Percentiles rank a stretch among this genome's conserved stretches.
Evolutionary conservation across 2,888 invertebrate genomes (phyloP).

Genomic region (Idaea aversata): DNA sequence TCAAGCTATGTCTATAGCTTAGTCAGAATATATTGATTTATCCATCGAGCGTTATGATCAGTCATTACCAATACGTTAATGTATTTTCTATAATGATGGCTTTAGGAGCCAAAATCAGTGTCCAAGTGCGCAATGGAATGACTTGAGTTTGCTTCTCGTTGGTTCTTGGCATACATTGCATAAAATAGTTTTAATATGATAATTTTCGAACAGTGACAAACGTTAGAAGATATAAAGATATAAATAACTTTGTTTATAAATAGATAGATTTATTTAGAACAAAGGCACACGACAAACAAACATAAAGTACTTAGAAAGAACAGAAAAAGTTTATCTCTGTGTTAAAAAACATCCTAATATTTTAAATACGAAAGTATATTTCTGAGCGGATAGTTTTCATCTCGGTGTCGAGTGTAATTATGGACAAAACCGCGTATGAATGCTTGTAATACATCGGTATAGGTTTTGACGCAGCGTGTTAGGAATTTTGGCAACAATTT

Average conservation of each 20-base stretch:
- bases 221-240: too few species aligned
- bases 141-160: background rate
- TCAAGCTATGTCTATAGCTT: too few species aligned
- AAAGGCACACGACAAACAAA: too few species aligned
- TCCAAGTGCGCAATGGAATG: background rate
- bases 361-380: too few species aligned
- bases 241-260: too few species aligned
- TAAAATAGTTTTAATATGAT: background rate
- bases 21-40: background rate
- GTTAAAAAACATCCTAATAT: too few species aligned
- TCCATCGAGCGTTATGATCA: background rate
- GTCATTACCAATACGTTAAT: background rate
- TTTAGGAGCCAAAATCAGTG: constrained; percentile 5
- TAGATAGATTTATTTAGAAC: too few species aligned
- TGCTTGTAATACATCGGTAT: background rate
- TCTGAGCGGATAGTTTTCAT: too few species aligned
- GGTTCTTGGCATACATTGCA: background rate
- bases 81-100: constrained; percentile 3
- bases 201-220: background rate
- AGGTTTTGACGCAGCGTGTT: background rate
- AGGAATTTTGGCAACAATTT: constrained; percentile 10
- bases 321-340: too few species aligned
- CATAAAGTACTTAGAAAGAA: too few species aligned
- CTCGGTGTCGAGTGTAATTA: background rate
- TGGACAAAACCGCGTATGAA: background rate